These are phyloP conservation scores for Lasioglossum leucozonium DNA, from an alignment of 2,888 invertebrate species.

Conservation along the genomic window DNA sequence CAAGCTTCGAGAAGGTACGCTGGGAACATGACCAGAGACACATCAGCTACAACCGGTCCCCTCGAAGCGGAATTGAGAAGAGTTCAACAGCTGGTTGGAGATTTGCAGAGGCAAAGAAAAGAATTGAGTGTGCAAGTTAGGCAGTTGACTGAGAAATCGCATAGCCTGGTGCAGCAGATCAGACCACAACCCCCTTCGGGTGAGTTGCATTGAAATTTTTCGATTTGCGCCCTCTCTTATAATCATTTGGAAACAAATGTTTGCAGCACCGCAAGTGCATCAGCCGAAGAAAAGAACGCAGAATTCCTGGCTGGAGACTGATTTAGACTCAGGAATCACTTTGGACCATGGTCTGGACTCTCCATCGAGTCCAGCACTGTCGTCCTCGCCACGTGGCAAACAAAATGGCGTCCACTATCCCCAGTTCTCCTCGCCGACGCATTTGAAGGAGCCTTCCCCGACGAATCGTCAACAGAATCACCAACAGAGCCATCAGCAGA, in stretches of 20 bases:
- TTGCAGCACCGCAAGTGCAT: slow-evolving; percentile 75
- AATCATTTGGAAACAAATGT: not conserved
- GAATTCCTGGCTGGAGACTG: slow-evolving; percentile 95
- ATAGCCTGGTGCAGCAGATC: slow-evolving; percentile 88
- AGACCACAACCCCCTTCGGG: slow-evolving; percentile 81
- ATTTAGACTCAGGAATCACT: slow-evolving; percentile 92
- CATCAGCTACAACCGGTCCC: slow-evolving; percentile 87
- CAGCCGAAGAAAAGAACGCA: slow-evolving; percentile 87
- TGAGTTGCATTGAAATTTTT: slow-evolving; percentile 23
- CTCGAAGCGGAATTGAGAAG: slow-evolving; percentile 92
- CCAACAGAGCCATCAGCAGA: slow-evolving; percentile 33
- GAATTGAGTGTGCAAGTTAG: slow-evolving; percentile 94
- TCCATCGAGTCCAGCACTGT: slow-evolving; percentile 75
- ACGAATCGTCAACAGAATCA: slow-evolving; percentile 70
- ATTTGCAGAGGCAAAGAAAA: slow-evolving; percentile 93
- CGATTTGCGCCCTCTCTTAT: not conserved
- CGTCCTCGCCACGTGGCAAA: slow-evolving; percentile 73
- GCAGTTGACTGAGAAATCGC: slow-evolving; percentile 93
- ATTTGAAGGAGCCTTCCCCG: slow-evolving; percentile 71
- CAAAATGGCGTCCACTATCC: slow-evolving; percentile 68
- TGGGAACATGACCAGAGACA: slow-evolving; percentile 77
- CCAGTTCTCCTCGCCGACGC: slow-evolving; percentile 65
- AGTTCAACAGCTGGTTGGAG: slow-evolving; percentile 93
- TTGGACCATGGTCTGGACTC: slow-evolving; percentile 89
- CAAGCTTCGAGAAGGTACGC: slow-evolving; percentile 88